phyloP scores from a whole-genome alignment of 2,888 invertebrate species.

The Papilio elwesi region DNA sequence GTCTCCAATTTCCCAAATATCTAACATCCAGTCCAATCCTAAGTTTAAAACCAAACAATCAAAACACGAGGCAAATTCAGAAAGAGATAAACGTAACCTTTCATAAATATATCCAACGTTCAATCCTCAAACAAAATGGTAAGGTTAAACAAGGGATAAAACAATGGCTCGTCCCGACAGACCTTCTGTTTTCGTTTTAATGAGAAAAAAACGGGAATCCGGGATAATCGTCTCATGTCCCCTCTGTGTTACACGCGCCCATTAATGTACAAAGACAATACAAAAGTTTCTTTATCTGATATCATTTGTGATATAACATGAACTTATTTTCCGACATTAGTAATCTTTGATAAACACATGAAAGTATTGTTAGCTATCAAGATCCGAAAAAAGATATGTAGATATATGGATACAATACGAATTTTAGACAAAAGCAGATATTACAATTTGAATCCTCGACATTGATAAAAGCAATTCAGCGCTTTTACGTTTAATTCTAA shows the following conservation, averaged over 20 bases:
- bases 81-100: conserved; percentile 11
- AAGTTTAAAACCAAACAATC: neutral
- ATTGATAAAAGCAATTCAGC: neutral
- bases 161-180: conserved; percentile 27
- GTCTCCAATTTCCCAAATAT: neutral
- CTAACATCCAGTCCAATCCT: neutral
- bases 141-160: conserved; percentile 30
- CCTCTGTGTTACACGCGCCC: conserved; percentile 27
- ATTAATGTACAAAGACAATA: conserved; percentile 37
- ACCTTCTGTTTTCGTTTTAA: conserved; percentile 37
- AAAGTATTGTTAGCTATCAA: neutral
- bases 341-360: neutral
- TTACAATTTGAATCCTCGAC: no score
- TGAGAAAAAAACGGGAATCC: conserved; percentile 33
- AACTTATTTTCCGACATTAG: no score
- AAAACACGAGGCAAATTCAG: neutral
- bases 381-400: no score
- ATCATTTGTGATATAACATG: conserved; percentile 30
- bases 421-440: no score
- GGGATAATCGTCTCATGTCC: conserved; percentile 40
- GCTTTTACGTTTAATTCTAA: neutral
- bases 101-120: conserved; percentile 16
- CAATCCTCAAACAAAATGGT: conserved; percentile 28
- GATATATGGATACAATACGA: no score
- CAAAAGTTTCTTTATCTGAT: conserved; percentile 35